These are phyloP conservation scores for Heliopora coerulea DNA, from an alignment of 92 coral and sea anemone species.

Conservation along the genomic window DNA sequence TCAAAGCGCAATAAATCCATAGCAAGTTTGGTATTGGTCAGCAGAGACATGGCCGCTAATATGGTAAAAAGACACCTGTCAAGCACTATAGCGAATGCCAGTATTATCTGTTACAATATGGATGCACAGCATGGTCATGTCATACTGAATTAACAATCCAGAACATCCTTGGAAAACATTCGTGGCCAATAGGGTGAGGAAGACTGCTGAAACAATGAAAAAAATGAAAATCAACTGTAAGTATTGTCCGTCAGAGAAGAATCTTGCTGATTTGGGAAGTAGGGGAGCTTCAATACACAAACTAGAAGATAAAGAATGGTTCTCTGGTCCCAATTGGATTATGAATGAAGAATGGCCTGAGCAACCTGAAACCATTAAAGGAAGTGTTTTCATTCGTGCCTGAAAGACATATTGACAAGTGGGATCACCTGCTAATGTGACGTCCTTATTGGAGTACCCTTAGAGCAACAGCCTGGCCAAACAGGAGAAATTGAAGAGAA, in stretches of 20 bases:
- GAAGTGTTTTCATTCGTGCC: slow-evolving; percentile 3
- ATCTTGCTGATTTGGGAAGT: slow-evolving; percentile 56
- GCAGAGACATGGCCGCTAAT: slow-evolving; percentile 50
- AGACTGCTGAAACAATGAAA: slow-evolving; percentile 43
- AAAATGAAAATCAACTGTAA: slow-evolving; percentile 31
- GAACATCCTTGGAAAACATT: slow-evolving; percentile 38
- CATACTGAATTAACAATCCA: slow-evolving; percentile 48
- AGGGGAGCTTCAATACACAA: slow-evolving; percentile 49
- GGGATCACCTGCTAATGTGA: slow-evolving; percentile 44
- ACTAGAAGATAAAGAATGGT: slow-evolving; percentile 39
- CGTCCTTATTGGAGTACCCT: slow-evolving; percentile 23
- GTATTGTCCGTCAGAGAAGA: slow-evolving; percentile 39
- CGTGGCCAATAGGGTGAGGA: slow-evolving; percentile 46
- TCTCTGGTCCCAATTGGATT: slow-evolving; percentile 50
- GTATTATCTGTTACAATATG: slow-evolving; percentile 31
- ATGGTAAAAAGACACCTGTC: slow-evolving; percentile 10
- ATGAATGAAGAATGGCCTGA: slow-evolving; percentile 41
- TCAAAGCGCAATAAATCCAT: slow-evolving; percentile 67
- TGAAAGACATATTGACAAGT: slow-evolving; percentile 48
- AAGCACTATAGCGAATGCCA: slow-evolving; percentile 33
- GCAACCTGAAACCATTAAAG: slow-evolving; percentile 34
- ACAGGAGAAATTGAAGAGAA: slow-evolving; percentile 7
- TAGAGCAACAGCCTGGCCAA: slow-evolving; percentile 9
- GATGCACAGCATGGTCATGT: slow-evolving; percentile 50
- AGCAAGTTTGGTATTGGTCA: slow-evolving; percentile 54